phyloP scores from a whole-genome alignment of 2,113 vertebrate genomes.

The Anser cygnoides region DNA sequence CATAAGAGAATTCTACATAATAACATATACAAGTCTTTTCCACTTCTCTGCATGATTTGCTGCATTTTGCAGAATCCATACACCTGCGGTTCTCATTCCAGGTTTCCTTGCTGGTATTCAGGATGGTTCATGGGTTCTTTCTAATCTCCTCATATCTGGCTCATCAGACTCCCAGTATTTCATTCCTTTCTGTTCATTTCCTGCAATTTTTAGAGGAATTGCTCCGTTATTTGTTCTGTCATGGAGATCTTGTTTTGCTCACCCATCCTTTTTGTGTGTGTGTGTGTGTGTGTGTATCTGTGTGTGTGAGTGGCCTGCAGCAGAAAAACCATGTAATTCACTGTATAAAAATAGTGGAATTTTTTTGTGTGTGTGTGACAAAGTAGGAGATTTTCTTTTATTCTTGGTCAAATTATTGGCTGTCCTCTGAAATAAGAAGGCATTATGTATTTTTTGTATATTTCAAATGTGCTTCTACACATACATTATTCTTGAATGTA shows the following conservation, averaged over 20 bases:
- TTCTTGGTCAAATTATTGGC: not conserved
- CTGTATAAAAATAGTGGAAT: not conserved
- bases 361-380: not conserved
- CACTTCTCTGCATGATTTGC: not conserved
- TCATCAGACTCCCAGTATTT: not conserved
- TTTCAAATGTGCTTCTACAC: not conserved
- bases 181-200: not conserved
- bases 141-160: not conserved
- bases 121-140: not conserved
- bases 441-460: not conserved
- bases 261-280: not conserved
- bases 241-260: not conserved
- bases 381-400: not conserved
- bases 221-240: not conserved
- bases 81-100: not conserved
- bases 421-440: not conserved
- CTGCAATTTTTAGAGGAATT: slow-evolving; percentile 6
- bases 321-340: not conserved
- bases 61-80: not conserved
- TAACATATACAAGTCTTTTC: not conserved
- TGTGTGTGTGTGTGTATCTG: not conserved
- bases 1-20: not conserved
- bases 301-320: not conserved
- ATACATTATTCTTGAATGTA: not conserved
- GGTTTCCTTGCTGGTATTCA: not conserved